phyloP scores from a whole-genome alignment of 2,113 vertebrate species.

The Toxotes chatareus region DNA sequence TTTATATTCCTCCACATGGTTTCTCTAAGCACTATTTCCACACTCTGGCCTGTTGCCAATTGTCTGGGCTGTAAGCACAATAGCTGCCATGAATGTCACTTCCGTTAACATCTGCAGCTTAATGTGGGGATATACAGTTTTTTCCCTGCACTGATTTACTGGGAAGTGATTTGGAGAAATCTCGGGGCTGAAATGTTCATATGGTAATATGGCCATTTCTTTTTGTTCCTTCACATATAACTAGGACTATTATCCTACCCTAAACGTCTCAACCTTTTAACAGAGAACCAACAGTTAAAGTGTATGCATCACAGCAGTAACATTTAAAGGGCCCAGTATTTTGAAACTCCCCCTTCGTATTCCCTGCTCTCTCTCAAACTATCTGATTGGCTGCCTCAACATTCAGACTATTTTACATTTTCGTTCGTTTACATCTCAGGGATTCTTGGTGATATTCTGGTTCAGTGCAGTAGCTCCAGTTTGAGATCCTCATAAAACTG shows the following conservation, averaged over 20 bases:
- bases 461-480: neutral
- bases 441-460: neutral
- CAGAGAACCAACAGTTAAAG: neutral
- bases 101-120: conserved; percentile 55
- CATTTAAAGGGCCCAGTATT: conserved; percentile 6
- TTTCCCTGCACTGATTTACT: conserved; percentile 28
- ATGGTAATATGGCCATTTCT: neutral
- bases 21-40: conserved; percentile 26
- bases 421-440: neutral
- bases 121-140: conserved; percentile 10
- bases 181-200: conserved; percentile 17
- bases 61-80: conserved; percentile 27
- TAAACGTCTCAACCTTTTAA: neutral
- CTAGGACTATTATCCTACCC: neutral
- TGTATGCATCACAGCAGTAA: neutral
- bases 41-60: conserved; percentile 46
- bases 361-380: conserved; percentile 5
- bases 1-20: conserved; percentile 36
- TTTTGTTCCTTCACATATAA: conserved; percentile 8
- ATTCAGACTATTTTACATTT: conserved; percentile 2
- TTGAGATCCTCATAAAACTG: neutral
- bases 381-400: conserved; percentile 1
- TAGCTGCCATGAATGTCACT: conserved; percentile 46
- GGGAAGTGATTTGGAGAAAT: conserved; percentile 27
- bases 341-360: neutral